phyloP scores from a whole-genome alignment of 2,888 invertebrate species.

The Zele albiditarsus region DNA sequence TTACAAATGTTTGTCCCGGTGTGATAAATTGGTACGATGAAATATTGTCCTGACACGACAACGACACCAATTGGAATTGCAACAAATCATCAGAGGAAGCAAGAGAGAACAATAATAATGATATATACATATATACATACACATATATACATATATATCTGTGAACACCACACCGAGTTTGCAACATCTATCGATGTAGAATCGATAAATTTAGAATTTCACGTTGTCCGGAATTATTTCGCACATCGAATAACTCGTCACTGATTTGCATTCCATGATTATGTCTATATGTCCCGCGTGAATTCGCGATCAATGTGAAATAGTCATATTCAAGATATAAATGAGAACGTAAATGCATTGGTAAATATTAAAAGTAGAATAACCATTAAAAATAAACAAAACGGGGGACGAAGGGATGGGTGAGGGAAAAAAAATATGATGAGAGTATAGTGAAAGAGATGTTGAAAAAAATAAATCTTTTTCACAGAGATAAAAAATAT shows the following conservation, averaged over 20 bases:
- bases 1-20: conserved; percentile 14
- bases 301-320: conserved; percentile 42
- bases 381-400: neutral
- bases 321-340: conserved; percentile 24
- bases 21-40: conserved; percentile 34
- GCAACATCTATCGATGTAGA: conserved; percentile 1
- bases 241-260: conserved; percentile 48
- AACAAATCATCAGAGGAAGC: conserved; percentile 23
- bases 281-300: conserved; percentile 43
- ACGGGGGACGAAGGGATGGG: neutral
- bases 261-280: conserved; percentile 52
- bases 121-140: neutral
- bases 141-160: neutral
- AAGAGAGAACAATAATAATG: conserved; percentile 8
- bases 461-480: neutral
- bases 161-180: neutral
- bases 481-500: neutral
- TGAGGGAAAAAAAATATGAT: neutral
- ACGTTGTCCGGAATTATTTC: conserved; percentile 48
- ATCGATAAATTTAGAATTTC: conserved; percentile 16
- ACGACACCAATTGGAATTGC: conserved; percentile 22
- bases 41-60: conserved; percentile 20
- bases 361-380: neutral
- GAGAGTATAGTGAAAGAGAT: neutral
- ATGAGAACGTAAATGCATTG: neutral